These are phyloP conservation scores for Oenanthe oenanthe DNA, from an alignment of 2,113 vertebrate genomes.

Conservation along the genomic window DNA sequence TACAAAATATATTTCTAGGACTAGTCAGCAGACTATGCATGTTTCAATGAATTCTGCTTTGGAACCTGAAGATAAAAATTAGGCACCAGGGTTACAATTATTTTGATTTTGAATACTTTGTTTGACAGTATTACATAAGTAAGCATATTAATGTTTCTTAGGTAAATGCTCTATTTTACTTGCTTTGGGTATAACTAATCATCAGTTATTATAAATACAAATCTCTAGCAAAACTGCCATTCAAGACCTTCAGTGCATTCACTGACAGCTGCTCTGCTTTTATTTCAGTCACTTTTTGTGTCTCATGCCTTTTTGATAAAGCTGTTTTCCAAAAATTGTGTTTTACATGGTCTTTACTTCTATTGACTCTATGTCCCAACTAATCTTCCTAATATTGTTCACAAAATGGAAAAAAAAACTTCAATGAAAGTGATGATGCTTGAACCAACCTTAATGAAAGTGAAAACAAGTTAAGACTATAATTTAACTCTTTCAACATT, in stretches of 20 bases:
- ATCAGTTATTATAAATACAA: background rate
- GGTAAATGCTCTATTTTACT: background rate
- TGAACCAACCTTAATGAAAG: background rate
- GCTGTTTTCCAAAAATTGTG: background rate
- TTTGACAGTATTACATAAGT: background rate
- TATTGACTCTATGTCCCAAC: background rate
- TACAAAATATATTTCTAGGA: background rate
- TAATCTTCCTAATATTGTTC: background rate
- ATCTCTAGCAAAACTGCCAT: background rate
- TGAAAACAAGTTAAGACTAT: background rate
- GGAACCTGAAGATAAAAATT: background rate
- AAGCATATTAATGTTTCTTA: background rate
- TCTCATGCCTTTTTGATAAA: background rate
- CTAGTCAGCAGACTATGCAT: background rate
- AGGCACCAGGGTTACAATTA: accelerated
- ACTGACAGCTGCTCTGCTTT: background rate
- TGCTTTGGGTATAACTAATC: background rate
- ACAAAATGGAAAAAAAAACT: background rate
- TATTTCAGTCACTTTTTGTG: background rate
- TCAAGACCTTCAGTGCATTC: background rate
- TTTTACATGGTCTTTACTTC: background rate
- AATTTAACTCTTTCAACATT: background rate
- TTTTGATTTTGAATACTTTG: background rate
- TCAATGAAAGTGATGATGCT: background rate
- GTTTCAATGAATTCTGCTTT: background rate